These are phyloP conservation scores for Caenorhabditis wallacei DNA, from an alignment of 2,888 invertebrate genomes.

Conservation along the genomic window DNA sequence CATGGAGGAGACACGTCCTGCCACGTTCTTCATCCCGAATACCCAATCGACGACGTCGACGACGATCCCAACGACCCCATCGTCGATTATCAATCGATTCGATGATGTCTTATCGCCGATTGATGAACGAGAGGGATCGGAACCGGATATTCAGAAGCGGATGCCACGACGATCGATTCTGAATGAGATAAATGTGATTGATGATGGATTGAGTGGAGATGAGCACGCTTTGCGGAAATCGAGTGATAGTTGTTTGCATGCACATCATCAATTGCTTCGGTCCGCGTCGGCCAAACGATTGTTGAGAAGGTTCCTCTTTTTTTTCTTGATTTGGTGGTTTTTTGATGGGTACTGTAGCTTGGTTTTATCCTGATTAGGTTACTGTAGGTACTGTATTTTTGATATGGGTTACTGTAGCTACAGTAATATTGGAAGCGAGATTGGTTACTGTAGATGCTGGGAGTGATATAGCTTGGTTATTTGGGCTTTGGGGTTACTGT, in stretches of 20 bases:
- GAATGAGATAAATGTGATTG: slow-evolving; percentile 49
- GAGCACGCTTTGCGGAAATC: slow-evolving; percentile 54
- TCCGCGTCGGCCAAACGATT: slow-evolving; percentile 59
- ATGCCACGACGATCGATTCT: not conserved
- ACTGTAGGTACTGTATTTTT: too few species aligned
- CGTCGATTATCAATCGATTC: slow-evolving; percentile 50
- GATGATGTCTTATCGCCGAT: slow-evolving; percentile 68
- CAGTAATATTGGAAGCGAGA: too few species aligned
- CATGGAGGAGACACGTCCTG: slow-evolving; percentile 41
- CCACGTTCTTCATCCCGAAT: slow-evolving; percentile 50
- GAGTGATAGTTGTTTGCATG: slow-evolving; percentile 70
- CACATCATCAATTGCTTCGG: slow-evolving; percentile 52
- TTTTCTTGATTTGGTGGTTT: not conserved
- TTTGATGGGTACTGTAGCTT: not conserved
- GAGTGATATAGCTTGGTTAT: too few species aligned
- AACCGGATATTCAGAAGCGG: slow-evolving; percentile 26
- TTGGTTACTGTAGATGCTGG: too few species aligned
- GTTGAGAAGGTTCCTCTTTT: slow-evolving; percentile 52
- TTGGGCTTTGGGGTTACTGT: too few species aligned
- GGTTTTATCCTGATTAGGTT: not conserved
- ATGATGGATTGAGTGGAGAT: slow-evolving; percentile 42
- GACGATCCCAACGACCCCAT: slow-evolving; percentile 39
- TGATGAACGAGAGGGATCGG: slow-evolving; percentile 54
- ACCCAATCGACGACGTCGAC: not conserved
- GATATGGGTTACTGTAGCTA: too few species aligned